These are phyloP conservation scores for Drosophila prosaltans DNA, from an alignment of 1,140 invertebrate species.

Conservation along the genomic window DNA sequence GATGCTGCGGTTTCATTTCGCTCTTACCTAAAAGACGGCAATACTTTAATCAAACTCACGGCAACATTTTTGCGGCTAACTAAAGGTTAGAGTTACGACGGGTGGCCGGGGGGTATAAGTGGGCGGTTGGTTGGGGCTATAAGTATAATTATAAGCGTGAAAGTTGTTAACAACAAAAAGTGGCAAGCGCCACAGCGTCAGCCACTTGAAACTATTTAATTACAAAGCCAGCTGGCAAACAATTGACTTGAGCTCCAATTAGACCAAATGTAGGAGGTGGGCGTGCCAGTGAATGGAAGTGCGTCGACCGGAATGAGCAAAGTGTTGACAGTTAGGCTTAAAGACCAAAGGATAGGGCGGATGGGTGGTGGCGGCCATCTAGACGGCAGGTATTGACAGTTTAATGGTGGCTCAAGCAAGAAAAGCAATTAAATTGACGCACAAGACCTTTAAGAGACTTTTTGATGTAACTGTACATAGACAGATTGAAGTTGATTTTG, in stretches of 20 bases:
- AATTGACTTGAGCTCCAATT: slow-evolving; percentile 73
- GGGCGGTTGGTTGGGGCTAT: background rate
- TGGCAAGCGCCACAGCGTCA: slow-evolving; percentile 56
- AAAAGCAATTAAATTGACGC: slow-evolving; percentile 50
- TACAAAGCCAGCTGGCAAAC: slow-evolving; percentile 71
- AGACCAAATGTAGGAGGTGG: slow-evolving; percentile 45
- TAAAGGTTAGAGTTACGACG: background rate
- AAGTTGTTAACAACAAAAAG: slow-evolving; percentile 73
- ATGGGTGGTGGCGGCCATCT: background rate
- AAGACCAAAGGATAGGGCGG: background rate
- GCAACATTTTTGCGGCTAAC: slow-evolving; percentile 18
- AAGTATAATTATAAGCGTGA: slow-evolving; percentile 72
- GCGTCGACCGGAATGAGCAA: slow-evolving; percentile 4
- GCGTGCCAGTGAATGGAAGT: background rate
- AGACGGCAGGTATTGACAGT: slow-evolving; percentile 39
- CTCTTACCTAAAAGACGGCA: slow-evolving; percentile 19
- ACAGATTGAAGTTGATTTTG: no score
- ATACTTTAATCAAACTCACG: slow-evolving; percentile 6
- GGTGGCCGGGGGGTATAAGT: background rate
- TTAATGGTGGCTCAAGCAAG: slow-evolving; percentile 16
- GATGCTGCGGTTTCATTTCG: slow-evolving; percentile 18
- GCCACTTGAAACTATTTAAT: slow-evolving; percentile 78
- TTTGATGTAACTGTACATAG: slow-evolving; percentile 38
- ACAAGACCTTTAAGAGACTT: slow-evolving; percentile 14
- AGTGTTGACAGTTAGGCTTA: slow-evolving; percentile 8